These are phyloP conservation scores for Pantherophis guttatus DNA, from an alignment of 2,113 vertebrate species.

Conservation along the genomic window DNA sequence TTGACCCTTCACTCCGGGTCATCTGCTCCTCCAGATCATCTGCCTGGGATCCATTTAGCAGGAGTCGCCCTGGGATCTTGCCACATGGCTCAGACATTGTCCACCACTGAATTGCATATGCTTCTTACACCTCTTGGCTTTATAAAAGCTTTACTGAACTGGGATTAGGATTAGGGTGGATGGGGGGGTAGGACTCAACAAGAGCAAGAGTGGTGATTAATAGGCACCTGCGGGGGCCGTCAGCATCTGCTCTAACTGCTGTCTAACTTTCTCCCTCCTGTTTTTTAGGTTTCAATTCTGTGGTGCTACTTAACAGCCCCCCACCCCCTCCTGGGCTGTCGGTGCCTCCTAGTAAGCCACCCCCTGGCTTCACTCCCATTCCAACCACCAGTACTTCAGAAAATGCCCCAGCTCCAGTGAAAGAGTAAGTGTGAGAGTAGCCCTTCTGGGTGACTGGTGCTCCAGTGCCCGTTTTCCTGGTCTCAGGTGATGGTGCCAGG, in stretches of 20 bases:
- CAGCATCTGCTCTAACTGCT: neutral
- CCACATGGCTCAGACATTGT: neutral
- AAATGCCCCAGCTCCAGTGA: constrained; percentile 64
- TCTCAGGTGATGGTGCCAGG: neutral
- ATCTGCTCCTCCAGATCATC: neutral
- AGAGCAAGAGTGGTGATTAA: neutral
- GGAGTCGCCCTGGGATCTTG: neutral
- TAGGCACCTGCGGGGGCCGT: neutral
- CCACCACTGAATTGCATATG: neutral
- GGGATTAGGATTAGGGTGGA: neutral
- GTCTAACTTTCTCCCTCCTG: neutral
- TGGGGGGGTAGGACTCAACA: fast-evolving
- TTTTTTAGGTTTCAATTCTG: constrained; percentile 83
- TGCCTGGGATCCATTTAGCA: neutral
- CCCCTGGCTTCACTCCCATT: constrained; percentile 89
- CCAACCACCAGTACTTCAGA: constrained; percentile 78
- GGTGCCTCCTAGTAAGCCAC: constrained; percentile 82
- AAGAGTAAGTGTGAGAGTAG: constrained; percentile 73
- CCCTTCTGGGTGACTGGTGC: neutral
- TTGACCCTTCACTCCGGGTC: neutral
- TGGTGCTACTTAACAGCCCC: constrained; percentile 82
- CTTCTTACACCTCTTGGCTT: neutral
- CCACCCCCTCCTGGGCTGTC: constrained; percentile 82
- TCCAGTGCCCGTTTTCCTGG: neutral
- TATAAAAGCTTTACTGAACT: neutral